phyloP scores from a whole-genome alignment of 1,140 invertebrate genomes.

The Colletes latitarsis region DNA sequence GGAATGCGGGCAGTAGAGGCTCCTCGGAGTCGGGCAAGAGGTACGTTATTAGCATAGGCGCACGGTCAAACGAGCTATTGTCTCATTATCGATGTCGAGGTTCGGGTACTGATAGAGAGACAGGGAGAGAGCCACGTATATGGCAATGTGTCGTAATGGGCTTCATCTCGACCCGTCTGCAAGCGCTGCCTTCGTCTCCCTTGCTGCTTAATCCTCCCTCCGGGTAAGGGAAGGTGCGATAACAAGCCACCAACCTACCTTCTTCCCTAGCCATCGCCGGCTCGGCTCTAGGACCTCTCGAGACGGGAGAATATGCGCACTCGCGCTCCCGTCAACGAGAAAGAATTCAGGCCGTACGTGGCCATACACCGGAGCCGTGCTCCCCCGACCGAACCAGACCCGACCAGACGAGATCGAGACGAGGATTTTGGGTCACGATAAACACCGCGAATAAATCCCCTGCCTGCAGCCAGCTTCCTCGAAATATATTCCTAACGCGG shows the following conservation, averaged over 20 bases:
- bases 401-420: constrained; percentile 28
- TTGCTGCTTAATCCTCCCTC: constrained; percentile 46
- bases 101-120: neutral
- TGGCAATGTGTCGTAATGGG: constrained; percentile 34
- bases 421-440: constrained; percentile 33
- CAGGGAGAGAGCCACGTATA: neutral
- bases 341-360: constrained; percentile 50
- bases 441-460: constrained; percentile 4
- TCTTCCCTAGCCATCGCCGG: constrained; percentile 67
- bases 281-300: constrained; percentile 68
- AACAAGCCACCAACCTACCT: constrained; percentile 68
- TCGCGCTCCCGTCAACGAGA: constrained; percentile 43
- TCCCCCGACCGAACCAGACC: neutral
- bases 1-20: constrained; percentile 5
- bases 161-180: constrained; percentile 41
- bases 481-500: too few relatives aligned
- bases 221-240: constrained; percentile 64
- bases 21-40: constrained; percentile 17
- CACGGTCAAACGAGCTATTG: constrained; percentile 45
- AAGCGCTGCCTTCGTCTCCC: constrained; percentile 24
- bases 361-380: constrained; percentile 9
- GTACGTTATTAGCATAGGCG: constrained; percentile 29
- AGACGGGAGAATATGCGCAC: constrained; percentile 64
- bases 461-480: too few relatives aligned
- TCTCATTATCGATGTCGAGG: constrained; percentile 40